A percentile compares a stretch with the other conserved stretches of the same genome.
phyloP scores from a whole-genome alignment of 2,888 invertebrate genomes.

The Hartigia nigra region DNA sequence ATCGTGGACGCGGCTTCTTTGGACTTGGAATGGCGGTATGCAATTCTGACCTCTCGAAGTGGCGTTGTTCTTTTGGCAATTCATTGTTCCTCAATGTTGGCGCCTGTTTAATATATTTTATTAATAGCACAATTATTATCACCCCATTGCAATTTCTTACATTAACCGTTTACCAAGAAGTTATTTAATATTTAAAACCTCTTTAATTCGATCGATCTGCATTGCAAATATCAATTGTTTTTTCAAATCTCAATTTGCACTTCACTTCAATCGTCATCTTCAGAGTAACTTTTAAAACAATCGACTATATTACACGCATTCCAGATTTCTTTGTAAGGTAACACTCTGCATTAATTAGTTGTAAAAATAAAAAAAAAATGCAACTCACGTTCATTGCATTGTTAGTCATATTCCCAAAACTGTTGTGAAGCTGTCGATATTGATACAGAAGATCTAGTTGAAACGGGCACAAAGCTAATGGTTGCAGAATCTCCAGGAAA shows the following conservation, averaged over 20 bases:
- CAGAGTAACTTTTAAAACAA: not conserved
- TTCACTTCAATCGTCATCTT: not conserved
- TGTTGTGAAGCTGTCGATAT: slow-evolving; percentile 79
- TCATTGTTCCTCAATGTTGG: slow-evolving; percentile 42
- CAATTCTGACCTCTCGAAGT: slow-evolving; percentile 38
- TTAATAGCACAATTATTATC: not conserved
- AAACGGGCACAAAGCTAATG: slow-evolving; percentile 83
- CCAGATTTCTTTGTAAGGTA: not conserved
- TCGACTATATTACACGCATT: not conserved
- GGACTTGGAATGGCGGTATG: slow-evolving; percentile 48
- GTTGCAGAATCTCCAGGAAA: slow-evolving; percentile 81
- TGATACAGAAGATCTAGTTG: slow-evolving; percentile 85
- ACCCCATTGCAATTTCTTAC: not conserved
- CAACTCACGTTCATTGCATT: slow-evolving; percentile 68
- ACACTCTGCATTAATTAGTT: not conserved
- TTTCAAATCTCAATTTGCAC: not conserved
- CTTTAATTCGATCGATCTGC: not conserved
- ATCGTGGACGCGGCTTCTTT: slow-evolving; percentile 74
- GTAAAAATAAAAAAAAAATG: not conserved
- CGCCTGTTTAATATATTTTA: slow-evolving; percentile 29
- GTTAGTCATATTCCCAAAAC: slow-evolving; percentile 77
- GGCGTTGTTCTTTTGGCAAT: slow-evolving; percentile 31
- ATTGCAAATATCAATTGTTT: not conserved
- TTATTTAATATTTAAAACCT: not conserved
- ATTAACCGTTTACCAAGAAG: not conserved